Evolutionary conservation across 2,888 invertebrate genomes (phyloP).

Genomic region (Fragum whitleyi): DNA sequence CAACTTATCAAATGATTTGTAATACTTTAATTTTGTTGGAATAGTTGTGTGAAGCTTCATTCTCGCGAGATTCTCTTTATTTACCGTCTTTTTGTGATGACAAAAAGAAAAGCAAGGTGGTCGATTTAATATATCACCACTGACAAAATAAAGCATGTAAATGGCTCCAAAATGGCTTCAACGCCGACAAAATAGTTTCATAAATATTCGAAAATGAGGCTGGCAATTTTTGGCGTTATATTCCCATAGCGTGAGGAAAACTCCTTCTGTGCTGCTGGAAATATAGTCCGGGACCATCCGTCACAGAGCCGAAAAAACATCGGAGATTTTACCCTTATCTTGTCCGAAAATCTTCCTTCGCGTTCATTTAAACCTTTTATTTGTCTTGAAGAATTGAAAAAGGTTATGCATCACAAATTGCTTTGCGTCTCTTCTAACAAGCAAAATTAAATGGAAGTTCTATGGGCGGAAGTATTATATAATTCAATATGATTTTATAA

Average conservation of each 20-base stretch:
- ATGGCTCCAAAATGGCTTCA: slow-evolving; percentile 53
- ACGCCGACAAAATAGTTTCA: slow-evolving; percentile 52
- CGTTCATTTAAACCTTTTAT: background rate
- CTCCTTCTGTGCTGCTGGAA: slow-evolving; percentile 40
- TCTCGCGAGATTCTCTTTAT: too few relatives aligned
- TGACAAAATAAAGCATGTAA: background rate
- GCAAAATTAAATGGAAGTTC: too few relatives aligned
- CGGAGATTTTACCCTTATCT: slow-evolving; percentile 31
- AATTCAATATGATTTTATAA: too few relatives aligned
- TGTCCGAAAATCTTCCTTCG: background rate
- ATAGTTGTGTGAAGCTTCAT: too few relatives aligned
- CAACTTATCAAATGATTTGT: too few relatives aligned
- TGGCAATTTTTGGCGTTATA: slow-evolving; percentile 26
- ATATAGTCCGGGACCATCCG: slow-evolving; percentile 34
- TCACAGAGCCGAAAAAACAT: slow-evolving; percentile 37
- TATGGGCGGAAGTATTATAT: too few relatives aligned
- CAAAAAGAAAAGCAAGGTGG: background rate
- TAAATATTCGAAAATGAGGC: slow-evolving; percentile 56
- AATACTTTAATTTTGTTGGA: too few relatives aligned
- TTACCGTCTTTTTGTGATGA: too few relatives aligned
- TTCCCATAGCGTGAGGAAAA: slow-evolving; percentile 55
- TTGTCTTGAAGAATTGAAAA: too few relatives aligned
- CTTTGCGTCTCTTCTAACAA: too few relatives aligned
- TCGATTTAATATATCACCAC: background rate
- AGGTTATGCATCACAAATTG: too few relatives aligned